Evolutionary conservation across 2,888 invertebrate genomes (phyloP).

Genomic region (Omphaloscelis lunosa): DNA sequence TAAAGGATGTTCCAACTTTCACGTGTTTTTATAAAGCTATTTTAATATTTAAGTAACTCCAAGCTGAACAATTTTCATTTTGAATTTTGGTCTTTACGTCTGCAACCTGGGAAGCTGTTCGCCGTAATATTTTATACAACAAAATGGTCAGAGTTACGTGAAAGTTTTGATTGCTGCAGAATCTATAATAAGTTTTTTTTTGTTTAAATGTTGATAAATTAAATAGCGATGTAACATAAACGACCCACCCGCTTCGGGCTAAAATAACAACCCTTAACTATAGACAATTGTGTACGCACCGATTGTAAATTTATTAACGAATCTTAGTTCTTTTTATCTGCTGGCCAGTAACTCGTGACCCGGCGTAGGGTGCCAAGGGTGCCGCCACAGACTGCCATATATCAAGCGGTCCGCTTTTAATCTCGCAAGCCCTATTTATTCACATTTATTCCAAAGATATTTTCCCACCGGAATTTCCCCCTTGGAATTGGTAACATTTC

Average conservation of each 20-base stretch:
- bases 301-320: constrained; percentile 71
- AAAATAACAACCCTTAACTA: constrained; percentile 28
- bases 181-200: constrained; percentile 7
- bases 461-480: constrained; percentile 87
- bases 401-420: constrained; percentile 86
- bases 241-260: neutral
- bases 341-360: constrained; percentile 73
- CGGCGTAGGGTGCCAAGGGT: constrained; percentile 68
- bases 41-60: constrained; percentile 52
- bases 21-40: constrained; percentile 37
- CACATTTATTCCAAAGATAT: constrained; percentile 88
- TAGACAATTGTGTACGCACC: constrained; percentile 35
- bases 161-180: constrained; percentile 28
- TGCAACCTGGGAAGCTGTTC: constrained; percentile 9
- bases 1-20: constrained; percentile 28
- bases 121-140: constrained; percentile 15
- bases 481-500: constrained; percentile 86
- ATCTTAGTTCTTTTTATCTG: constrained; percentile 75
- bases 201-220: constrained; percentile 29
- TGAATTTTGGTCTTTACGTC: constrained; percentile 10
- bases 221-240: constrained; percentile 20
- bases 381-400: constrained; percentile 79
- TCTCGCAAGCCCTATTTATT: constrained; percentile 88
- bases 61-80: constrained; percentile 48
- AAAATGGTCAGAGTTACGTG: neutral